Evolutionary conservation across 2,797 vertebrate species (phyloP).

Genomic region (Coendou prehensilis): DNA sequence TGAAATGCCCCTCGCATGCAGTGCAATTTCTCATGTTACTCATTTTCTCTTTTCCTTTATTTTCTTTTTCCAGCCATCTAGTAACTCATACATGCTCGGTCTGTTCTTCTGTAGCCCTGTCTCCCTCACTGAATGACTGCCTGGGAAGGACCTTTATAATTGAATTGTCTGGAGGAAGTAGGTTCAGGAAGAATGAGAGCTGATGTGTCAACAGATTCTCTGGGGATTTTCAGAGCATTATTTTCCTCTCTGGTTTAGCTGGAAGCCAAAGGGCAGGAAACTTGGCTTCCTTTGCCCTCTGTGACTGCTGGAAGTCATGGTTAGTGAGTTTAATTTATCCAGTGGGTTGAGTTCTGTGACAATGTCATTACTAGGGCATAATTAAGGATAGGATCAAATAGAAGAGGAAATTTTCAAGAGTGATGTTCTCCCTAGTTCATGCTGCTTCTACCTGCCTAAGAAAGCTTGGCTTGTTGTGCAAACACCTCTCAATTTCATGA

Average conservation of each 20-base stretch:
- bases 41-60: slow-evolving; percentile 6
- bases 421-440: background rate
- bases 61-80: background rate
- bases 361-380: background rate
- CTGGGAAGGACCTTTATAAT: slow-evolving; percentile 48
- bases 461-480: slow-evolving; percentile 12
- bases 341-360: slow-evolving; percentile 35
- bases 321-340: slow-evolving; percentile 47
- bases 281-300: slow-evolving; percentile 64
- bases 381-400: slow-evolving; percentile 15
- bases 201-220: slow-evolving; percentile 63
- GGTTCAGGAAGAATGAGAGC: slow-evolving; percentile 57
- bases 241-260: slow-evolving; percentile 41
- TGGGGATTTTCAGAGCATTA: slow-evolving; percentile 40
- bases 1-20: background rate
- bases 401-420: background rate
- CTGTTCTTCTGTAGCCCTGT: background rate
- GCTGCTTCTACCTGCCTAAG: background rate
- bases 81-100: background rate
- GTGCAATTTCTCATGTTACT: background rate
- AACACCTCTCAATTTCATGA: background rate
- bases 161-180: slow-evolving; percentile 56
- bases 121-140: background rate
- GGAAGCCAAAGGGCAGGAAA: slow-evolving; percentile 64
- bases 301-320: slow-evolving; percentile 13